These are phyloP conservation scores for Chloroceryle amazona DNA, from an alignment of 2,797 vertebrate genomes.

Conservation along the genomic window DNA sequence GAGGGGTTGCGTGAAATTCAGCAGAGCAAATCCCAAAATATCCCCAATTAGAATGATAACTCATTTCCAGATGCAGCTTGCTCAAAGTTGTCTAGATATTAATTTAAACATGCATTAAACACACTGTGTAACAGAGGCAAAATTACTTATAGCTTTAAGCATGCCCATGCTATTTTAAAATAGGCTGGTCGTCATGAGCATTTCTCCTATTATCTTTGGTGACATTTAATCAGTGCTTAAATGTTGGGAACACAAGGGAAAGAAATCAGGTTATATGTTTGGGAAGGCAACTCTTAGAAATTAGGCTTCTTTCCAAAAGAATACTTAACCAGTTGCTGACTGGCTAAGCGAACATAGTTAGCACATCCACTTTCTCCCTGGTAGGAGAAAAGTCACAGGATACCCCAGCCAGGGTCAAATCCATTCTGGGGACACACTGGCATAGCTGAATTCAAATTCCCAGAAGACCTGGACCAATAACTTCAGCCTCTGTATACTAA, in stretches of 20 bases:
- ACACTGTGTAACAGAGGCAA: conserved; percentile 60
- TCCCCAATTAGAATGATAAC: conserved; percentile 38
- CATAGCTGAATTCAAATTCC: neutral
- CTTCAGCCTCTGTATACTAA: neutral
- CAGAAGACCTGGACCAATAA: neutral
- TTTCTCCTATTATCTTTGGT: conserved; percentile 75
- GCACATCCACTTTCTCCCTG: neutral
- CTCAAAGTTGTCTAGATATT: conserved; percentile 62
- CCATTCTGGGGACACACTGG: neutral
- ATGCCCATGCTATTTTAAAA: conserved; percentile 74
- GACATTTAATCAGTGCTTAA: conserved; percentile 74
- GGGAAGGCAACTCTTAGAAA: conserved; percentile 54
- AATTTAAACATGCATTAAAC: conserved; percentile 66
- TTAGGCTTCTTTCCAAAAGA: conserved; percentile 59
- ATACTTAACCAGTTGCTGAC: conserved; percentile 53
- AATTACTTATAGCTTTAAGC: conserved; percentile 73
- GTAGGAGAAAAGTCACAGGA: neutral
- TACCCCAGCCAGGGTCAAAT: neutral
- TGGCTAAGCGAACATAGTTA: neutral
- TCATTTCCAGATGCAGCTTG: conserved; percentile 29
- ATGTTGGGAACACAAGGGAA: conserved; percentile 65
- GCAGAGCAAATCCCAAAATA: conserved; percentile 32
- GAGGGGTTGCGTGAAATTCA: neutral
- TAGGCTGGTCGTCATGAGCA: conserved; percentile 64
- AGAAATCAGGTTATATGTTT: conserved; percentile 65